These are phyloP conservation scores for Gnathonemus echidnorhynchus DNA, from an alignment of 2,113 vertebrate genomes.

Conservation along the genomic window DNA sequence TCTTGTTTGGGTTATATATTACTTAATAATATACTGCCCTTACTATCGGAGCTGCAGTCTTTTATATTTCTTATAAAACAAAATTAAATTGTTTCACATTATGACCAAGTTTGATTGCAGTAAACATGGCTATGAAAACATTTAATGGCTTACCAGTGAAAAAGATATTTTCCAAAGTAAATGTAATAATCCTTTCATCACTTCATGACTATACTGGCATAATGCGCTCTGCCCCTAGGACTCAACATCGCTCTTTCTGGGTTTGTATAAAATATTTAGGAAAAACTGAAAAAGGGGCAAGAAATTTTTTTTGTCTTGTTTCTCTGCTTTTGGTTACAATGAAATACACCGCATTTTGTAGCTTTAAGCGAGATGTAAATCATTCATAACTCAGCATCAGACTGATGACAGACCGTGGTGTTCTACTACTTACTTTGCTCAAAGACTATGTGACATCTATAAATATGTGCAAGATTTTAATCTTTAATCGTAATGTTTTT, in stretches of 20 bases:
- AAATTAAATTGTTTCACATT: background rate
- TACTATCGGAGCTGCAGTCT: background rate
- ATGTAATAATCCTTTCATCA: background rate
- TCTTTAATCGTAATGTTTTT: background rate
- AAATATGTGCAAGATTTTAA: background rate
- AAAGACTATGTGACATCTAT: background rate
- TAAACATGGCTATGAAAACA: background rate
- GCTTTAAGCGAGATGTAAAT: background rate
- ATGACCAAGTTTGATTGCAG: background rate
- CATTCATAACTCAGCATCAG: background rate
- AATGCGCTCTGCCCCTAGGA: background rate
- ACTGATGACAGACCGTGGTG: background rate
- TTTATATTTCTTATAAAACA: background rate
- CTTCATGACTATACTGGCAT: background rate
- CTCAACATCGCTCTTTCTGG: background rate
- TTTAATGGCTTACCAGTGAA: background rate
- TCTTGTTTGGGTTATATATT: slow-evolving; percentile 3
- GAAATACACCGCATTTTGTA: background rate
- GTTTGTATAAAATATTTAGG: slow-evolving; percentile 12
- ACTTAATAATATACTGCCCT: background rate
- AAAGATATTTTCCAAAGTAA: background rate
- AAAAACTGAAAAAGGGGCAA: background rate
- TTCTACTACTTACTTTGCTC: background rate
- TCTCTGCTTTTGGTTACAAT: background rate
- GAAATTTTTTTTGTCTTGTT: background rate